A percentile compares a stretch with the other conserved stretches of the same genome.
These are phyloP conservation scores for Drosophila trapezifrons DNA, from an alignment of 1,140 invertebrate species.

Conservation along the genomic window DNA sequence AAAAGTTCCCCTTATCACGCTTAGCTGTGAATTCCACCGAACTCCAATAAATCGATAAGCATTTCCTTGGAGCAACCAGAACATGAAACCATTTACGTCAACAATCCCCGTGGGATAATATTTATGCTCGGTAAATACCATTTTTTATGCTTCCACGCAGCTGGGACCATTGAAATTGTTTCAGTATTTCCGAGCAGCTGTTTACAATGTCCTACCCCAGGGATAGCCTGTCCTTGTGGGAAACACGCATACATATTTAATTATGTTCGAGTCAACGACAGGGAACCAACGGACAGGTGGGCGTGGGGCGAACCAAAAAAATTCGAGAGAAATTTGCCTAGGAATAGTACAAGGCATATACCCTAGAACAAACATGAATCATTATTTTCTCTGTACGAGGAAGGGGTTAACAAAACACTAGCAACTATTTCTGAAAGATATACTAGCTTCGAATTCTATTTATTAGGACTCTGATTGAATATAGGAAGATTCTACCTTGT, in stretches of 20 bases:
- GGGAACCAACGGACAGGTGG: slow-evolving; percentile 9
- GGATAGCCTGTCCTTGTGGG: slow-evolving; percentile 21
- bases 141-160: slow-evolving; percentile 22
- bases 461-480: too few relatives aligned
- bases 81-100: slow-evolving; percentile 6
- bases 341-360: too few relatives aligned
- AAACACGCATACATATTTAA: slow-evolving; percentile 29
- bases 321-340: too few relatives aligned
- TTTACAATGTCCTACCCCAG: slow-evolving; percentile 33
- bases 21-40: neutral
- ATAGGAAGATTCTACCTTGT: too few relatives aligned
- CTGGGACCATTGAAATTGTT: slow-evolving; percentile 35
- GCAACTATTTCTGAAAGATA: too few relatives aligned
- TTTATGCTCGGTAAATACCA: slow-evolving; percentile 14
- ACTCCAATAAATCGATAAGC: slow-evolving; percentile 3
- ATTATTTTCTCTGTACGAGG: too few relatives aligned
- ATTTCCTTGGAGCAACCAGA: neutral
- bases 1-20: neutral
- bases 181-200: slow-evolving; percentile 29
- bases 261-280: slow-evolving; percentile 27
- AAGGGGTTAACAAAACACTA: too few relatives aligned
- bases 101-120: slow-evolving; percentile 10
- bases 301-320: neutral
- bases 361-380: too few relatives aligned
- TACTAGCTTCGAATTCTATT: too few relatives aligned